phyloP scores from a whole-genome alignment of 1,140 invertebrate genomes.

The Aethina tumida region DNA sequence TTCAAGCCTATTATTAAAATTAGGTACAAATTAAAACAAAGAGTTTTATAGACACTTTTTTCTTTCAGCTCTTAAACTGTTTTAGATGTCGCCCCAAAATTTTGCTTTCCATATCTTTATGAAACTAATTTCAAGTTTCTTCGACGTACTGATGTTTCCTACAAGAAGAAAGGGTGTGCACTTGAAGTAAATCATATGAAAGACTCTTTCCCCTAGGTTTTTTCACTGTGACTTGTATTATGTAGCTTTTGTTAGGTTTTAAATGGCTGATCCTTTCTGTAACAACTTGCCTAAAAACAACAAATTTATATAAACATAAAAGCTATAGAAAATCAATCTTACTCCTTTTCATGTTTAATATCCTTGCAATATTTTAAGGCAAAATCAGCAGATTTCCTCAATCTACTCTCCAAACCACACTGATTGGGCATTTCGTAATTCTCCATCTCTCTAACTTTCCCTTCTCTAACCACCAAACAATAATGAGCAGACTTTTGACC shows the following conservation, averaged over 20 bases:
- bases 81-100: too few relatives aligned
- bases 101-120: too few relatives aligned
- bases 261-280: constrained; percentile 35
- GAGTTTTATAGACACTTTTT: too few relatives aligned
- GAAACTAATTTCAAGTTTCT: constrained; percentile 3
- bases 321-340: constrained; percentile 16
- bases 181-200: constrained; percentile 38
- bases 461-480: constrained; percentile 33
- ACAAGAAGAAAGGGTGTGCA: constrained; percentile 26
- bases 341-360: constrained; percentile 25
- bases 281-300: constrained; percentile 33
- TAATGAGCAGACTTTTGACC: constrained; percentile 28
- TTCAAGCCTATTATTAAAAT: too few relatives aligned
- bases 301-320: constrained; percentile 1
- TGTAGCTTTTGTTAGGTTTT: constrained; percentile 33
- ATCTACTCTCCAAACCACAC: constrained; percentile 36
- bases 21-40: too few relatives aligned
- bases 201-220: constrained; percentile 37
- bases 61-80: too few relatives aligned
- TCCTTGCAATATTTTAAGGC: constrained; percentile 32
- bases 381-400: constrained; percentile 33
- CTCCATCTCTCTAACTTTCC: constrained; percentile 20
- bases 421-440: constrained; percentile 33
- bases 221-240: constrained; percentile 38
- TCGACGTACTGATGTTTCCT: not conserved